These are phyloP conservation scores for Palythoa heliodiscus DNA, from an alignment of 92 coral and sea anemone genomes.

Conservation along the genomic window DNA sequence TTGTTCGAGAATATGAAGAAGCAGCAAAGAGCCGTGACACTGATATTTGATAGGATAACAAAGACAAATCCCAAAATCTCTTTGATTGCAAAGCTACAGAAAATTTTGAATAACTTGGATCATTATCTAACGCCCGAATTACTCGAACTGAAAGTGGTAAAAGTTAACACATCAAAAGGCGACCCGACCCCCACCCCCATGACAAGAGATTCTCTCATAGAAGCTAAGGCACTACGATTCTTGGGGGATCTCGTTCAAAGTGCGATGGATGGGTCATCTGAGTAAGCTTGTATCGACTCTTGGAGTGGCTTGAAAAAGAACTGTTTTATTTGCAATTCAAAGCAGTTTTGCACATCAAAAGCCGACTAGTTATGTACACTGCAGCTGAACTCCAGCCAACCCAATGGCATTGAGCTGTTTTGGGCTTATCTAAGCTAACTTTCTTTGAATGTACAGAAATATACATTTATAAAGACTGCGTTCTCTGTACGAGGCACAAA, in stretches of 20 bases:
- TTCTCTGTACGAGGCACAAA: too few relatives aligned
- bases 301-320: not conserved
- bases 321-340: too few relatives aligned
- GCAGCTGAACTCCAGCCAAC: too few relatives aligned
- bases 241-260: slow-evolving; percentile 41
- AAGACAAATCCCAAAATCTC: slow-evolving; percentile 6
- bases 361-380: too few relatives aligned
- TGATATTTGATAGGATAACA: not conserved
- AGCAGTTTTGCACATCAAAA: too few relatives aligned
- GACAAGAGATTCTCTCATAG: slow-evolving; percentile 5
- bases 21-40: not conserved
- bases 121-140: slow-evolving; percentile 3
- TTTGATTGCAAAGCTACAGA: slow-evolving; percentile 8
- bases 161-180: not conserved
- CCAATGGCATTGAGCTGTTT: too few relatives aligned
- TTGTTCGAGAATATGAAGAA: slow-evolving; percentile 13
- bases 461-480: too few relatives aligned
- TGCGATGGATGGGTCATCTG: slow-evolving; percentile 15
- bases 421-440: too few relatives aligned
- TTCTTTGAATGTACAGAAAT: too few relatives aligned
- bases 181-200: not conserved
- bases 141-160: not conserved
- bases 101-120: slow-evolving; percentile 11
- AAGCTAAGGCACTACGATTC: slow-evolving; percentile 24
- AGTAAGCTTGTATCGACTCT: not conserved